Base-by-base conservation (phyloP, 2,797 vertebrate species). In the Astyanax mexicanus region DNA sequence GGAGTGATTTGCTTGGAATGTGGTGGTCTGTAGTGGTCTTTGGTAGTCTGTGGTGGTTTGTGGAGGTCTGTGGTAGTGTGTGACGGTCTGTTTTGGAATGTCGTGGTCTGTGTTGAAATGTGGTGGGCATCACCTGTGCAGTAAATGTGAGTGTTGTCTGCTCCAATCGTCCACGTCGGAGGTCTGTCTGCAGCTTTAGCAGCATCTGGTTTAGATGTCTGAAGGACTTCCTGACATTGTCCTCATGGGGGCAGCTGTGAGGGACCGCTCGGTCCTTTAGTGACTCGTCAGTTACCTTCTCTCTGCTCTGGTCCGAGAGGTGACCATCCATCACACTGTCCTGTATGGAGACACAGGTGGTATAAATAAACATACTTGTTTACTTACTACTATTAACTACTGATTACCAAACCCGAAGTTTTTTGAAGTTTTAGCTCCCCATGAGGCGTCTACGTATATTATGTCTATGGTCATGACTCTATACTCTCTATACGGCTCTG, bases 291-390 rank as follows among this genome's bases (percentile, higher is more conserved):
- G 15, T 78, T 13, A 68, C 35, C 37, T 61, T 45, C 54, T 73
- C 65, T 3, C 69, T 65, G 68, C 57, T 40, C 8, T 29, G 32
- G 21, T 85, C 88, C 23, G 65, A 72, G 54, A 83, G 77, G 69
- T 89, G 85, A 76, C 85, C 80, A 73, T 91, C 90, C 49, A 91
- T 78, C 81, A 94, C 89, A 7, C 92, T 94, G 81, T 91, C 92
- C 93, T 94, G 52, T 65, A 82, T 1, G 37, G 5, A 61, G 47
- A 78, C 69, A 45, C 74, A 51, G 4, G 54, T 21, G n/a, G 65
- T 23, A 9, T 60, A 19, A 42, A n/a, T n/a, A n/a, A n/a, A n/a
- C n/a, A n/a, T n/a, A n/a, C n/a, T n/a, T n/a, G n/a, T n/a, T n/a
- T n/a, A n/a, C n/a, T n/a, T n/a, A n/a, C n/a, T n/a, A n/a, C n/a